phyloP scores from a whole-genome alignment of 2,888 invertebrate genomes.

The Drosophila ezoana region DNA sequence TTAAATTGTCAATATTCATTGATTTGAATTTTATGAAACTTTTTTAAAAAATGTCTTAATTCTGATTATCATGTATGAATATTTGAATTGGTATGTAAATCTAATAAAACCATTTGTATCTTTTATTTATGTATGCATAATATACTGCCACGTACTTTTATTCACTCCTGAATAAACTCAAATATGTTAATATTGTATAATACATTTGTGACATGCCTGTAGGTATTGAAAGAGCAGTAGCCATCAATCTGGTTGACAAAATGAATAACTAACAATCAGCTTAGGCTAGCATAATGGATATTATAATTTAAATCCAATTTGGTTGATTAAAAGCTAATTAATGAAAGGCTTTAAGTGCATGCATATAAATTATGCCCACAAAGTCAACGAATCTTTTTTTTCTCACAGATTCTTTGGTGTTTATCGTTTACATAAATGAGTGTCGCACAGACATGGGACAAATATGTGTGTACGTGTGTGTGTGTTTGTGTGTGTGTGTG shows the following conservation, averaged over 20 bases:
- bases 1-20: neutral
- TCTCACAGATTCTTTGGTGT: constrained; percentile 21
- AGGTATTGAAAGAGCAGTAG: neutral
- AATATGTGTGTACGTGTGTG: neutral
- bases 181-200: neutral
- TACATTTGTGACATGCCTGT: neutral
- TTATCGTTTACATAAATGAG: constrained; percentile 39
- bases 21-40: neutral
- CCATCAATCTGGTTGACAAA: constrained; percentile 3
- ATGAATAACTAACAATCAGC: constrained; percentile 45
- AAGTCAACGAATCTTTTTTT: constrained; percentile 46
- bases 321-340: constrained; percentile 66
- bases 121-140: neutral
- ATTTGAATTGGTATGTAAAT: constrained; percentile 1
- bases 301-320: constrained; percentile 38
- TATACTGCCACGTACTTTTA: neutral
- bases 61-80: neutral
- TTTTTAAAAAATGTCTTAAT: neutral
- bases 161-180: constrained; percentile 4
- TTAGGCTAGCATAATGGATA: constrained; percentile 37
- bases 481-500: constrained; percentile 1
- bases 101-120: neutral
- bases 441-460: constrained; percentile 21
- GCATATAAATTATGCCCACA: constrained; percentile 50
- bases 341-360: constrained; percentile 60